Conservation (phyloP, 1,140 invertebrate genomes). For the Drosophila mojavensis region DNA sequence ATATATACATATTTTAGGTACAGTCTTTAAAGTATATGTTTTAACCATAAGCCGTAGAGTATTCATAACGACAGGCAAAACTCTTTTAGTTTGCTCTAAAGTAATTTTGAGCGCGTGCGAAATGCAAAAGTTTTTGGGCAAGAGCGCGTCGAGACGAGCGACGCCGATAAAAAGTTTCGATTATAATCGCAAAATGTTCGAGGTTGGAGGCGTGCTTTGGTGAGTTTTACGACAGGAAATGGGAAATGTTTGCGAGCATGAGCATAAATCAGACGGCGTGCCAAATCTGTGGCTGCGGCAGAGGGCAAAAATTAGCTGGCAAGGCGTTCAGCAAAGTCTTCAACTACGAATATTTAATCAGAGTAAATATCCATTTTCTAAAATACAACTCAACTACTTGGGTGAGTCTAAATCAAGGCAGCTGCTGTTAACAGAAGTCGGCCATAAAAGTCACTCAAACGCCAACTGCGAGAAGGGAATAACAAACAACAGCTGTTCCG, state of each 20-base stretch:
- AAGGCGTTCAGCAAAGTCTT: background rate
- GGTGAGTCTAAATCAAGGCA: background rate
- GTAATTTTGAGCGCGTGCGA: slow-evolving; percentile 76
- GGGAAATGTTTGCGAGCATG: slow-evolving; percentile 50
- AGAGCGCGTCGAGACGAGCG: slow-evolving; percentile 39
- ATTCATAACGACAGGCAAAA: background rate
- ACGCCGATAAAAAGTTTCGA: slow-evolving; percentile 75
- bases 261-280: slow-evolving; percentile 37
- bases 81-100: slow-evolving; percentile 34
- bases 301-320: background rate
- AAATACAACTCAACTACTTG: background rate
- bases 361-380: background rate
- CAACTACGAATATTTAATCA: background rate
- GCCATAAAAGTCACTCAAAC: slow-evolving; percentile 54
- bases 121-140: slow-evolving; percentile 68
- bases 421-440: background rate
- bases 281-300: background rate
- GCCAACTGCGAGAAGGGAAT: slow-evolving; percentile 24
- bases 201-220: slow-evolving; percentile 18
- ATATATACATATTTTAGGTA: too few species aligned
- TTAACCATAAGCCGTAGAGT: background rate
- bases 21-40: background rate
- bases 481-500: slow-evolving; percentile 70
- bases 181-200: slow-evolving; percentile 66
- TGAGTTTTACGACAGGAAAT: slow-evolving; percentile 53